A percentile compares a stretch with the other conserved stretches of the same genome.
Conservation (phyloP, 2,888 invertebrate genomes). For the Noctua comes region DNA sequence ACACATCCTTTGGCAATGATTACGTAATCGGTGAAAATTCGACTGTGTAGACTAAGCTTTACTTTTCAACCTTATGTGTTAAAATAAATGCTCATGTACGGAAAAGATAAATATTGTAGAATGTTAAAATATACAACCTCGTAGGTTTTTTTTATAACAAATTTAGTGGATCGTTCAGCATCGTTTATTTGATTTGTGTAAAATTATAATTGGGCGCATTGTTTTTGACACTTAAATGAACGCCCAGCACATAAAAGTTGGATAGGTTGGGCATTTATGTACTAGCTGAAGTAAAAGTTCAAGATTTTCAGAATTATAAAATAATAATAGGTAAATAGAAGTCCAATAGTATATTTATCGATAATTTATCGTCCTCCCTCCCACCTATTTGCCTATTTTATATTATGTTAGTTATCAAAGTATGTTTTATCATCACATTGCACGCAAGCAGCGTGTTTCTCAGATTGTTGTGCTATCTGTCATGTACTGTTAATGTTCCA, state of each 20-base stretch:
- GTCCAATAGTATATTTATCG: neutral
- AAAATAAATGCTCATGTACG: conserved; percentile 44
- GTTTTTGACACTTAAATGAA: conserved; percentile 19
- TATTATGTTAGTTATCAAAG: neutral
- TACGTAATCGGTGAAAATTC: conserved; percentile 12
- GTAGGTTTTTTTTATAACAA: conserved; percentile 7
- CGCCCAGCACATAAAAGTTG: neutral
- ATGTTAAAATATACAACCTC: neutral
- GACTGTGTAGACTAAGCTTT: conserved; percentile 32
- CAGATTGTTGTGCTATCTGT: conserved; percentile 58
- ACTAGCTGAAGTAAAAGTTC: neutral
- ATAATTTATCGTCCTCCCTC: neutral
- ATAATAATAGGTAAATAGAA: neutral
- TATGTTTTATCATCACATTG: conserved; percentile 23
- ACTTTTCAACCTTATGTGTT: conserved; percentile 1
- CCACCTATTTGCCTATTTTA: neutral
- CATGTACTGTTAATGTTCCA: conserved; percentile 56
- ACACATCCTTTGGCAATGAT: conserved; percentile 47
- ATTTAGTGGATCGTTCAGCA: conserved; percentile 3
- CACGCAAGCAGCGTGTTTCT: conserved; percentile 38
- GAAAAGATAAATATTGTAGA: conserved; percentile 19
- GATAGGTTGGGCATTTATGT: neutral
- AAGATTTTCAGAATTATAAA: neutral
- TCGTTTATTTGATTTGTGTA: conserved; percentile 33
- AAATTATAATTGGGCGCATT: conserved; percentile 26